Conservation (phyloP, 2,888 invertebrate species). For the Napeogenes sylphis region DNA sequence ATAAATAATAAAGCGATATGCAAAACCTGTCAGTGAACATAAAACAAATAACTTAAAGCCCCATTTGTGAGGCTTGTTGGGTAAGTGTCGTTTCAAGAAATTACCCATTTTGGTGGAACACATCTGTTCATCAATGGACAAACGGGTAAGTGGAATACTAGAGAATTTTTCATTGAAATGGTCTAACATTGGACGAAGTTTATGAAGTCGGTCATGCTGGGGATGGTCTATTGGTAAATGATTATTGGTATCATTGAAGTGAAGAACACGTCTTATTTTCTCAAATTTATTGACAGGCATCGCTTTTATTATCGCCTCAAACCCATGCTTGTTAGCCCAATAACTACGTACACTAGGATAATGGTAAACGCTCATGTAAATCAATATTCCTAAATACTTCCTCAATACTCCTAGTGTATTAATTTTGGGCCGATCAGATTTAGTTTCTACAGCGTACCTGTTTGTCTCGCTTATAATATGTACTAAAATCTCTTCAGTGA, state of each 20-base stretch:
- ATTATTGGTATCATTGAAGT: slow-evolving; percentile 38
- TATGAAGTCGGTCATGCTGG: slow-evolving; percentile 34
- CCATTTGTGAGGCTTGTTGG: slow-evolving; percentile 16
- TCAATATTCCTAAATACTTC: slow-evolving; percentile 27
- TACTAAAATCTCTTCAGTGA: slow-evolving; percentile 16
- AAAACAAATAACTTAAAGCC: slow-evolving; percentile 19
- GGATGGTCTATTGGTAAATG: slow-evolving; percentile 34
- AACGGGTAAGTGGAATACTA: slow-evolving; percentile 12
- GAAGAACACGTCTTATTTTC: slow-evolving; percentile 33
- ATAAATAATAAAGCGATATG: slow-evolving; percentile 12
- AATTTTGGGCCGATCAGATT: slow-evolving; percentile 4
- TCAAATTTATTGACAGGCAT: slow-evolving; percentile 38
- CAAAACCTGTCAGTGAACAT: slow-evolving; percentile 13
- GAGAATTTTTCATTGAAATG: slow-evolving; percentile 38
- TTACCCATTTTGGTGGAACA: slow-evolving; percentile 13
- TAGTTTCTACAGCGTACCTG: slow-evolving; percentile 17
- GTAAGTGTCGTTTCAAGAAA: slow-evolving; percentile 17
- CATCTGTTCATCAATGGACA: slow-evolving; percentile 9
- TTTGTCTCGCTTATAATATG: slow-evolving; percentile 26
- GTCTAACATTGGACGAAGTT: slow-evolving; percentile 38
- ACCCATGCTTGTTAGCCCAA: slow-evolving; percentile 21
- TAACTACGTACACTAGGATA: slow-evolving; percentile 29
- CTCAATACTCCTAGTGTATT: slow-evolving; percentile 23
- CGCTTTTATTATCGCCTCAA: slow-evolving; percentile 5
- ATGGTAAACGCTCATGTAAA: slow-evolving; percentile 21